Base-by-base conservation (phyloP, 2,113 vertebrate species). In the Cyprinus carpio region DNA sequence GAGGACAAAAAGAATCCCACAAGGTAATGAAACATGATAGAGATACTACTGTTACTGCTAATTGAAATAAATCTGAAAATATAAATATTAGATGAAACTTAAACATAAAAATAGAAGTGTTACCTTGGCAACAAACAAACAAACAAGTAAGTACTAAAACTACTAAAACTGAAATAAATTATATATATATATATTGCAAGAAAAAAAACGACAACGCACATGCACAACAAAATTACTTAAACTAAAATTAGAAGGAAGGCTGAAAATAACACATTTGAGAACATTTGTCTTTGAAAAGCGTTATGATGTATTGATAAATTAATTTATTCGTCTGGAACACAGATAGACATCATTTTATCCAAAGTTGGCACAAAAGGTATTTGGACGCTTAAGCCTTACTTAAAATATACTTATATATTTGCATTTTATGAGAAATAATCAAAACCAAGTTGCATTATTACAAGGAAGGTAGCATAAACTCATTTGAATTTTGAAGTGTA, bases 1-100 rank as follows among this genome's bases (percentile, higher is more conserved):
- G 98, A 99, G 88, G 98, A 99, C 92, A 99, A 99, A 94, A 97
- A 98, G 92, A 99, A 96, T 86, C 93, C 93, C 80, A 99, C 98
- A 86, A 99, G 98, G 98, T 99, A 94, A 49, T 7, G 11, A 31
- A 46, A 62, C 23, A 18, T 25, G 49, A 74, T 67, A 46, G 29
- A 71, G 11, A 34, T 7, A 37, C 8, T 0, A 4, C 23, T 2
- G 9, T 37, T 37, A 43, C 62, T 37, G 29, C 1, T 23, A 23
- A 34, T 71, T 69, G 1, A 69, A 20, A 37, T 37, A 1, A 69
- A 11, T 37, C 18, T 37, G 16, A 71, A 71, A 67, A 31, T 31
- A 67, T 6, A 58, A 8, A 58, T 58, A 23, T n/a, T 3, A 58
- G 23, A 58, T 58, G 18, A 60, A 60, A 60, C n/a, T 62, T 62